Evolutionary conservation across 2,797 vertebrate species (phyloP), one percentile per base, ranked within the genome.

Genomic region (Spheniscus humboldti): DNA sequence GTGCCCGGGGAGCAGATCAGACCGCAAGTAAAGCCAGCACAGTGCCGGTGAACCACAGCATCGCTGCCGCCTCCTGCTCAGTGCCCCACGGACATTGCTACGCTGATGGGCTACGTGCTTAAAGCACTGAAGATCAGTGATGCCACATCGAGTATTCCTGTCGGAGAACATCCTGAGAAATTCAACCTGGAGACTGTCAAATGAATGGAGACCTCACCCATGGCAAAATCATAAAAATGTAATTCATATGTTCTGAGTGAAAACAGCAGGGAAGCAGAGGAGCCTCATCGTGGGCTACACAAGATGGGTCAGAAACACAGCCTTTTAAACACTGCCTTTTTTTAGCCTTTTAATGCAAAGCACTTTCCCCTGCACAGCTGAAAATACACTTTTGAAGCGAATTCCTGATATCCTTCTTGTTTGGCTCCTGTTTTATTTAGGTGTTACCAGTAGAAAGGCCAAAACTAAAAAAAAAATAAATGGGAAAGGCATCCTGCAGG

Each of bases 41-140:
- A 39, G 75, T 0, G 0, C 14, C 0, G 3, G 5, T 31, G 72
- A 90, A 4, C 18, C 6, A 1, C 78, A 69, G 52, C 60, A 30
- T 27, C 0, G 1, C 83, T 59, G 41, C 80, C 52, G 67, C 23
- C 25, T 14, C 56, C 69, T 57, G 64, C 79, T 28, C 52, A 10
- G 56, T 2, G 2, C 17, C 55, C 67, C 68, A 22, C 0, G 0
- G 39, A 22, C 6, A 0, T 22, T 37, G 28, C 63, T 37, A 41
- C 2, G 2, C 23, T 57, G 33, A 20, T 2, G 23, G 33, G 33
- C 47, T 47, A 6, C 0, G 0, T 50, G 67, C 52, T 47, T 33
- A 55, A 50, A 83, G 66, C 62, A 24, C 47, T 66, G 69, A 62
- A 62, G 33, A 60, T 45, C 31, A 30, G 39, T 23, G 84, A 71